Base-by-base conservation (phyloP, 2,888 invertebrate species). In the Electrophaes corylata region DNA sequence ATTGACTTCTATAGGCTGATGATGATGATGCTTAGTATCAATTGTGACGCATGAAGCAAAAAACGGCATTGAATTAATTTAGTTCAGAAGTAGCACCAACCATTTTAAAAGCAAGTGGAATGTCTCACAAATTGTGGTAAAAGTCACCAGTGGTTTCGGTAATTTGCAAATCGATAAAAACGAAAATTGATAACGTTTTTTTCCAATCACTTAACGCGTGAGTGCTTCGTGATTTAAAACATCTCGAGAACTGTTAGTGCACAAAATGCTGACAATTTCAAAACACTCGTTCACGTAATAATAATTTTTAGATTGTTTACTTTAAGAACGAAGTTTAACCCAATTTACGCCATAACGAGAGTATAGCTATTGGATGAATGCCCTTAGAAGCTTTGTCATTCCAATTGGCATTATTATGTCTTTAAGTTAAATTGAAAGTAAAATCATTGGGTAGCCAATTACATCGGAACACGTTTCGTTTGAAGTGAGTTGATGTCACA, bases 181-280 rank as follows among this genome's bases (percentile, higher is more conserved):
- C 68, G 71, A 75, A 80, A 81, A 76, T 77, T 73, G 73, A 74
- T 75, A 76, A 73, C 57, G 59, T 69, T 76, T 75, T 79, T 83
- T 80, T 79, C 78, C 79, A 77, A 77, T 81, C 79, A 80, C 80
- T 86, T 86, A 79, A 81, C 83, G 83, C 82, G 84, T 87, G 86
- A 89, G 88, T 89, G 88, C 69, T 79, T 84, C 83, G 84, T 84
- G 83, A 83, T 83, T 84, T 81, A 75, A 76, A 71, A 67, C 73
- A 75, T 78, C 76, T 75, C 72, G 71, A 29, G 10, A 69, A 69
- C 58, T 69, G 71, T 74, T 70, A 76, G 70, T 70, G 69, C 54
- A 60, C 65, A 40, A 40, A 58, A 49, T 33, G 33, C 8, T 62
- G 55, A 66, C 69, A 68, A 62, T 65, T 66, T 64, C 54, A 51